These are phyloP conservation scores for Planiliza haematocheilus DNA, from an alignment of 2,113 vertebrate species.

Conservation along the genomic window DNA sequence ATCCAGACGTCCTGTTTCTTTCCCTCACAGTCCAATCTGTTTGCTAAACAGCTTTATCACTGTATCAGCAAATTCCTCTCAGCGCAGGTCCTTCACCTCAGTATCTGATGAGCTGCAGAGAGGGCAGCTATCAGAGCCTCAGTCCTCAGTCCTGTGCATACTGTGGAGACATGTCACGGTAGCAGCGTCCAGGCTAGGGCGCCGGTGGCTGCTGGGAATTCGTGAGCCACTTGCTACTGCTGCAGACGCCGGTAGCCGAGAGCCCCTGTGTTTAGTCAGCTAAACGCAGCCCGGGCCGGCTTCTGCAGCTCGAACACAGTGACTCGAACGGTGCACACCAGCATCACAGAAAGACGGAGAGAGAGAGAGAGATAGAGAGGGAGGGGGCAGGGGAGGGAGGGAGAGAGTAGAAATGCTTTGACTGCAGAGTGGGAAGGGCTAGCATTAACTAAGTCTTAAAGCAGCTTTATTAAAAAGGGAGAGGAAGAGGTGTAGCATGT, in stretches of 20 bases:
- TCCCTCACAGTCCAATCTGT: slow-evolving; percentile 17
- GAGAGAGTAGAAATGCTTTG: slow-evolving; percentile 17
- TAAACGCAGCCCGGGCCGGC: slow-evolving; percentile 50
- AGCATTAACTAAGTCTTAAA: slow-evolving; percentile 55
- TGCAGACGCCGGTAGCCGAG: slow-evolving; percentile 27
- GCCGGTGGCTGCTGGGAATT: slow-evolving; percentile 7
- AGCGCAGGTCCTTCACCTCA: slow-evolving; percentile 56
- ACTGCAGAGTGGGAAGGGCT: slow-evolving; percentile 75
- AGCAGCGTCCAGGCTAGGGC: slow-evolving; percentile 26
- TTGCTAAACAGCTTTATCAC: slow-evolving; percentile 47
- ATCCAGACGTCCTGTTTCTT: slow-evolving; percentile 8
- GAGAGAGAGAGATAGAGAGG: slow-evolving; percentile 6
- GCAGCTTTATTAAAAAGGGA: slow-evolving; percentile 39
- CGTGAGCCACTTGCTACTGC: slow-evolving; percentile 19
- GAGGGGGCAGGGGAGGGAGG: slow-evolving; percentile 12
- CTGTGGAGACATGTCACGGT: background rate
- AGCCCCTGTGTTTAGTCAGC: slow-evolving; percentile 59
- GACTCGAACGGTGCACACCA: slow-evolving; percentile 52
- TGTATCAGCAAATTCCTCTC: slow-evolving; percentile 49
- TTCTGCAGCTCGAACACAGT: slow-evolving; percentile 54
- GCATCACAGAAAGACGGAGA: slow-evolving; percentile 45
- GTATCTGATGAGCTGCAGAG: slow-evolving; percentile 54
- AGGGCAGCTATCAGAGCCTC: slow-evolving; percentile 42
- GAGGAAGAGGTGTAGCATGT: background rate
- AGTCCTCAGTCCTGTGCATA: slow-evolving; percentile 33